phyloP scores from a whole-genome alignment of 2,888 invertebrate species.

The Ochlodes sylvanus region DNA sequence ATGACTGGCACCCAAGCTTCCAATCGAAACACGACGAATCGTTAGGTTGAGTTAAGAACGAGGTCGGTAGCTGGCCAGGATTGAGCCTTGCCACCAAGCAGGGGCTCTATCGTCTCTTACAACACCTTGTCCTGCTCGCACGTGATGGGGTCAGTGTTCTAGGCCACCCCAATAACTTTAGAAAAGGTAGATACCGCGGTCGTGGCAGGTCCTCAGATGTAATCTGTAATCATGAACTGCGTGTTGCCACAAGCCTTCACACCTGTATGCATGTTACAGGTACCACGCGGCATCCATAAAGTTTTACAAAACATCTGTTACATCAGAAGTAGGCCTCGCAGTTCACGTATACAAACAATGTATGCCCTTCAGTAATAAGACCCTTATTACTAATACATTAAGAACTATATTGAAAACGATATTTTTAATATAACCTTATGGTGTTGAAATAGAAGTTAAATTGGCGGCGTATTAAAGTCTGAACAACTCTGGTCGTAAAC shows the following conservation, averaged over 20 bases:
- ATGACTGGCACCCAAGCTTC: too few relatives aligned
- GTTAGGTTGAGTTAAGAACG: too few relatives aligned
- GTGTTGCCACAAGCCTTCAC: not conserved
- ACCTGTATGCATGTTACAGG: constrained; percentile 2
- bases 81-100: too few relatives aligned
- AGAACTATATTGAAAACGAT: not conserved
- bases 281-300: constrained; percentile 11
- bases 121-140: too few relatives aligned
- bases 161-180: too few relatives aligned
- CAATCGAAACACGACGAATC: too few relatives aligned
- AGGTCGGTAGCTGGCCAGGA: too few relatives aligned
- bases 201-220: too few relatives aligned
- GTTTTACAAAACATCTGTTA: constrained; percentile 21
- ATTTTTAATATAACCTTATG: not conserved
- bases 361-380: not conserved
- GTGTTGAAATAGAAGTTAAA: not conserved
- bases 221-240: too few relatives aligned
- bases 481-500: not conserved
- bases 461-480: not conserved
- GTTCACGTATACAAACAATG: constrained; percentile 13
- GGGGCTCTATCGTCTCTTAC: too few relatives aligned
- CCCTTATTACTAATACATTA: constrained; percentile 9
- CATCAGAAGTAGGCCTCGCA: constrained; percentile 22
- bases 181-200: too few relatives aligned
- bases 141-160: too few relatives aligned